Base-by-base conservation (phyloP, 2,888 invertebrate genomes). In the Drosophila austrosaltans region DNA sequence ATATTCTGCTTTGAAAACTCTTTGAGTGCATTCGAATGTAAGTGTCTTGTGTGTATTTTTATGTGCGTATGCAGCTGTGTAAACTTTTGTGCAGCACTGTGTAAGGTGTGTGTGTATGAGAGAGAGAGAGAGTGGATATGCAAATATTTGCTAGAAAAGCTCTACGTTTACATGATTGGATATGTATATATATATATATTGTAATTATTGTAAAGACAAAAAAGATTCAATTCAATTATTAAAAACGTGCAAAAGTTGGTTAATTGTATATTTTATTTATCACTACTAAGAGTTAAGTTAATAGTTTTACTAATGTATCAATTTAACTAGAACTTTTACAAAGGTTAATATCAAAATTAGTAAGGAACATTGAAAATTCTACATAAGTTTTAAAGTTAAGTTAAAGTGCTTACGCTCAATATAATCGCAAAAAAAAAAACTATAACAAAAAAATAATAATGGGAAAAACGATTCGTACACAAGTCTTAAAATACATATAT, bases 291-390 rank as follows among this genome's bases (percentile, higher is more conserved):
- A 16, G 16, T 16, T 16, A 62, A n/a, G 66, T 67, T 65, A 70
- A 54, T 66, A 69, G 58, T 59, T 56, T 64, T 69, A 61, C 63
- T 63, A 53, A 12, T 48, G 25, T 22, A 60, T 56, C 66, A 72
- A 58, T 53, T 42, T 69, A 69, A 76, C 66, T 71, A 69, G 66
- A 58, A 53, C 58, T 72, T 77, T 83, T 79, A 84, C 81, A 78
- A 64, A 64, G 68, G 75, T 87, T 87, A 85, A 85, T 82, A 86
- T 81, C 82, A 73, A 61, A 25, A 78, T 87, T 87, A 83, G 83
- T 83, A 80, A 87, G 87, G 87, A 87, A 83, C 83, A 79, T 75
- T 72, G 72, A 56, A 74, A 83, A 73, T 62, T 67, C 67, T 72
- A 72, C 56, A 61, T 36, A 22, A 20, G 42, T 40, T 54, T 30